phyloP scores from a whole-genome alignment of 2,888 invertebrate species.

The Abrostola triplasia region DNA sequence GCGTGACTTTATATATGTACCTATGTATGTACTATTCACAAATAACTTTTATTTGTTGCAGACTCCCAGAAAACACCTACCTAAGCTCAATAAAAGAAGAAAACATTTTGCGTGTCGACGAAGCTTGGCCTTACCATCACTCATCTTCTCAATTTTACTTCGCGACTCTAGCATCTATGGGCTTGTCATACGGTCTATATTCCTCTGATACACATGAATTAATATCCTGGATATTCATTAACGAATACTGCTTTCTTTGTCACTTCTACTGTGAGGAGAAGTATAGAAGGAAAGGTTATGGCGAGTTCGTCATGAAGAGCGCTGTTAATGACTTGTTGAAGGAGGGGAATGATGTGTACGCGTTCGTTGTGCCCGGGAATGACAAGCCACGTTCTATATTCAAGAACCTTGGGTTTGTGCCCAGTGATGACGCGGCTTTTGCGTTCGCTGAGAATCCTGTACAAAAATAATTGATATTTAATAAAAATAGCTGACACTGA shows the following conservation, averaged over 20 bases:
- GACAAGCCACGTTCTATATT: slow-evolving; percentile 48
- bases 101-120: slow-evolving; percentile 49
- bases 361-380: slow-evolving; percentile 53
- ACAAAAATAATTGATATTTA: background rate
- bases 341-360: slow-evolving; percentile 52
- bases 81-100: slow-evolving; percentile 45
- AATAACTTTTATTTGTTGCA: slow-evolving; percentile 16
- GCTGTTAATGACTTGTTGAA: slow-evolving; percentile 51
- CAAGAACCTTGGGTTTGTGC: slow-evolving; percentile 50
- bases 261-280: slow-evolving; percentile 56
- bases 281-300: slow-evolving; percentile 55
- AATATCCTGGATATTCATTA: slow-evolving; percentile 59
- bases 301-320: slow-evolving; percentile 50
- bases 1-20: no score
- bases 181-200: slow-evolving; percentile 54
- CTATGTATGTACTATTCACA: no score
- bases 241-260: slow-evolving; percentile 55
- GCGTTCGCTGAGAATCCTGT: slow-evolving; percentile 5
- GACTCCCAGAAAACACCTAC: slow-evolving; percentile 47
- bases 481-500: background rate
- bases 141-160: slow-evolving; percentile 40
- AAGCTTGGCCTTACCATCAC: slow-evolving; percentile 50
- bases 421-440: slow-evolving; percentile 45
- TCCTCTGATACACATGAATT: slow-evolving; percentile 43
- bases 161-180: slow-evolving; percentile 43